Evolutionary conservation across 2,888 invertebrate species (phyloP), one percentile per base, ranked within the genome.

Genomic region (Eupsilia transversa): DNA sequence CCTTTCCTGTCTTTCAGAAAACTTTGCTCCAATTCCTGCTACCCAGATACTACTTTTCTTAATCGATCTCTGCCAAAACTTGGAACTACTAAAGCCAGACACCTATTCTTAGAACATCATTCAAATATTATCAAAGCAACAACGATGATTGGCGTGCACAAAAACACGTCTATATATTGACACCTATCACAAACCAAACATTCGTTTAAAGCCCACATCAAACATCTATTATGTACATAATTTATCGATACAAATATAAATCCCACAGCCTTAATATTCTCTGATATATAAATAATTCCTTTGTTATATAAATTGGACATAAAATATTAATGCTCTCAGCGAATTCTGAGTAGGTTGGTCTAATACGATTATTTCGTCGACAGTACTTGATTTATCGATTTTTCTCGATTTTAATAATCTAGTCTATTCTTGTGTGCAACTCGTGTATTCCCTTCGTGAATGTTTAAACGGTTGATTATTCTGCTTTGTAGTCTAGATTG

Each of bases 361-460:
- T 75, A 77, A 82, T 74, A 75, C 71, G 78, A 77, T 85, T 78
- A 82, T 82, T 67, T 74, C 35, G 57, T 64, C 35, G 61, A 64
- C 67, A n/a, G 74, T 79, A 83, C 76, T 66, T 73, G 27, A 52
- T 49, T 59, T 72, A 87, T 86, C 66, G 86, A 86, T 74, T 60
- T 67, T 61, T 80, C 33, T 56, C 33, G 46, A 33, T 76, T 77
- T 43, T 43, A 64, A 63, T 79, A 79, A 76, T 71, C 54, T 60
- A 41, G 3, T 78, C 64, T 87, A 87, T 86, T 86, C 87, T 73
- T 49, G 77, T 83, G n/a, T 54, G 54, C 63, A 63, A 56, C 27
- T 54, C 46, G 66, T 73, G 35, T 71, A n/a, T 73, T 70, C 61
- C n/a, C 64, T 7, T 56, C 63, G 71, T 85, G 72, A 78, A 85